A percentile compares a stretch with the other conserved stretches of the same genome.
phyloP scores from a whole-genome alignment of 2,888 invertebrate species.

The Hypsopygia costalis region DNA sequence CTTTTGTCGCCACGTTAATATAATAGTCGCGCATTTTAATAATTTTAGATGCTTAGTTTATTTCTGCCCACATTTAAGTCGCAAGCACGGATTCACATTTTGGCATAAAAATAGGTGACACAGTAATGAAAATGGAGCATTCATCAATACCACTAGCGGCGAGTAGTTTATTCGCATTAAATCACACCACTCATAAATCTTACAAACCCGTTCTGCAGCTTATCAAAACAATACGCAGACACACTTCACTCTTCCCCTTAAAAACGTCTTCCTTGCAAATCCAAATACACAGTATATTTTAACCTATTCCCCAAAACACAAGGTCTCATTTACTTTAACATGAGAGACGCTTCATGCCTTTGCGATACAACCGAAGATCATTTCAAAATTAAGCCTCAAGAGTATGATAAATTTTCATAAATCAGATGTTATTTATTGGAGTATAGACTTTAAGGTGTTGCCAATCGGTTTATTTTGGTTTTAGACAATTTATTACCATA shows the following conservation, averaged over 20 bases:
- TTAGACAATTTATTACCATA: conserved; percentile 51
- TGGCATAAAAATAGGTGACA: no score
- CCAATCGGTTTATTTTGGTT: conserved; percentile 68
- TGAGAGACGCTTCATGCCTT: conserved; percentile 37
- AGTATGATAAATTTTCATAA: conserved; percentile 79
- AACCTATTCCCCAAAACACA: conserved; percentile 42
- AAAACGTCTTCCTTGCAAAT: conserved; percentile 53
- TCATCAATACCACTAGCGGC: conserved; percentile 69
- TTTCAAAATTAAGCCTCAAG: conserved; percentile 79
- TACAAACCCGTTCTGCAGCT: conserved; percentile 77
- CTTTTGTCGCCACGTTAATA: no score
- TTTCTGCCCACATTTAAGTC: no score
- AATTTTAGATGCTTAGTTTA: no score
- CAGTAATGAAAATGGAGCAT: conserved; percentile 61
- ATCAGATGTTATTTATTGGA: conserved; percentile 76
- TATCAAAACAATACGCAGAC: conserved; percentile 81
- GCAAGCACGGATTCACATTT: no score
- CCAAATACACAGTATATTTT: conserved; percentile 32
- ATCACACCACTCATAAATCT: conserved; percentile 78
- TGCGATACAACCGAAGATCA: conserved; percentile 42
- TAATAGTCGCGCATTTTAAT: no score
- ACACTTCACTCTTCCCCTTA: conserved; percentile 62
- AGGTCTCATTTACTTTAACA: conserved; percentile 51
- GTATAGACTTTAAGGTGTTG: conserved; percentile 76
- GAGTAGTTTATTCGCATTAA: conserved; percentile 80